These are phyloP conservation scores for Venturia canescens DNA, from an alignment of 1,140 invertebrate species.

Conservation along the genomic window DNA sequence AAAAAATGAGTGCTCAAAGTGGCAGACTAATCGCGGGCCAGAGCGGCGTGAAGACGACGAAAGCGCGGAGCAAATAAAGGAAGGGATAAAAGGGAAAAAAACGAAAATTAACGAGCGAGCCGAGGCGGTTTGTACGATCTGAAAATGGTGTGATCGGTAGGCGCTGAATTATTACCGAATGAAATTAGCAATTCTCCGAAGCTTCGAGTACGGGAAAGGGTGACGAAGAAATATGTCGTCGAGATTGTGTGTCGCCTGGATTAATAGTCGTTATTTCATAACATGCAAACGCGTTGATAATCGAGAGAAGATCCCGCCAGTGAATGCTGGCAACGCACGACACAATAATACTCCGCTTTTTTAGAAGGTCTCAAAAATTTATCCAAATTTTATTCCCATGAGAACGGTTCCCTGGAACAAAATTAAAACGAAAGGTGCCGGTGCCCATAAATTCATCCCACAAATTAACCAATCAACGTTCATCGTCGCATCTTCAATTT, in stretches of 20 bases:
- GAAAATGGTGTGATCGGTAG: neutral
- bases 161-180: neutral
- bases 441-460: too few species aligned
- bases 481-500: too few species aligned
- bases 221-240: neutral
- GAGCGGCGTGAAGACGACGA: conserved; percentile 21
- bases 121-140: conserved; percentile 19
- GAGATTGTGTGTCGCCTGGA: neutral
- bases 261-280: too few species aligned
- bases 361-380: too few species aligned
- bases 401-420: too few species aligned
- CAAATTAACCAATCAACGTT: too few species aligned
- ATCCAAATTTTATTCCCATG: too few species aligned
- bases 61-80: neutral
- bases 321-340: too few species aligned
- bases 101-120: conserved; percentile 28
- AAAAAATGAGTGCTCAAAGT: conserved; percentile 7
- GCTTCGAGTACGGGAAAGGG: neutral
- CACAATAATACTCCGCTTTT: too few species aligned
- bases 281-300: too few species aligned
- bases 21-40: conserved; percentile 23
- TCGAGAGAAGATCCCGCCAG: too few species aligned
- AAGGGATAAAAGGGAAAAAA: neutral
- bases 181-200: neutral
- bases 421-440: too few species aligned